Evolutionary conservation across 2,888 invertebrate genomes (phyloP), one percentile per base, ranked within the genome.

Genomic region (Philopedon plagiatum): DNA sequence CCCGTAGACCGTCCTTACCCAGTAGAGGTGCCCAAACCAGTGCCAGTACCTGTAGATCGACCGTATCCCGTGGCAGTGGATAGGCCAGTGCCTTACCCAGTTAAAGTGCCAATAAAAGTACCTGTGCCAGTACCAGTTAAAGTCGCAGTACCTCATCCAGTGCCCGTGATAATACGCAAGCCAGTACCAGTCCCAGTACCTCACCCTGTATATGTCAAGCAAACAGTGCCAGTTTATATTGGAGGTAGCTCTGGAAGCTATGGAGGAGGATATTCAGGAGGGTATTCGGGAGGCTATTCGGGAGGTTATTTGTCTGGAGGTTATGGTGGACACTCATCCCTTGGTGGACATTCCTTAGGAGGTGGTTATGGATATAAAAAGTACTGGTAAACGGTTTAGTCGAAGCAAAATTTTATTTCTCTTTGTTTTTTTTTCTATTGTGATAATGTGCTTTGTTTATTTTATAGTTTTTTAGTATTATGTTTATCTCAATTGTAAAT

Each of bases 61-160:
- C 88, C 87, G 1, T 87, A 89, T 46, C 87, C 88, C 2, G 86
- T 87, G 37, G 88, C 87, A 1, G 88, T 89, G 1, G 86, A 89
- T 1, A 89, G 88, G 74, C 88, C 87, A 0, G 88, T 89, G 0
- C 89, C 84, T 32, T 79, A 80, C 63, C 85, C 81, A 75, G 84
- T 83, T 29, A 80, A 83, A 84, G 86, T 87, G 57, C 86, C 86
- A 76, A 85, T 87, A 8, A 84, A 79, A 75, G 82, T 84, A 60
- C 78, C 82, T 18, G 82, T 84, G 9, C 81, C 83, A 34, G 83
- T 83, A n/a, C 84, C 83, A 60, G 80, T 82, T 26, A 81, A 81
- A 70, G 81, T 83, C 62, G 77, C 81, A 21, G 82, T 85, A 39
- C 84, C 84, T 56, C 82, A 82, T 73, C 86, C 84, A 41, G 79